Conservation (phyloP, 2,888 invertebrate genomes). For the Leucophenga montana region DNA sequence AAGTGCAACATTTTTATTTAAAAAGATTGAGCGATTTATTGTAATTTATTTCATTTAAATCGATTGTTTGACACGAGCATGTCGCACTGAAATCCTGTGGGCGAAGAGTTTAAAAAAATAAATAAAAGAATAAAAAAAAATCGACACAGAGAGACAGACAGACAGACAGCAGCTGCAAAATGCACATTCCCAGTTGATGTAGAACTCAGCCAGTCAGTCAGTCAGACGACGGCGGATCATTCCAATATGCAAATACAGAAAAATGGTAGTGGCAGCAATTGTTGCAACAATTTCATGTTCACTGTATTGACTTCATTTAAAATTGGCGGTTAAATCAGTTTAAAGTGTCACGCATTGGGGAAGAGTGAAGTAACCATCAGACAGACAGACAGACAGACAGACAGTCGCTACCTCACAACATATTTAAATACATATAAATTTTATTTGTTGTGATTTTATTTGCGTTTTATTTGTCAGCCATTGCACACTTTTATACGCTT, state of each 20-base stretch:
- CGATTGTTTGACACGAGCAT: slow-evolving; percentile 58
- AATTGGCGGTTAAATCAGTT: slow-evolving; percentile 68
- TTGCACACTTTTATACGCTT: slow-evolving; percentile 63
- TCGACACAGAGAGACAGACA: background rate
- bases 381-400: slow-evolving; percentile 19
- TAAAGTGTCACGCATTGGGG: slow-evolving; percentile 63
- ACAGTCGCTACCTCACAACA: too few relatives aligned
- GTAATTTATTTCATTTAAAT: slow-evolving; percentile 68
- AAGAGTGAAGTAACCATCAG: slow-evolving; percentile 46
- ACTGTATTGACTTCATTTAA: slow-evolving; percentile 65
- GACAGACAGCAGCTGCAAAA: background rate
- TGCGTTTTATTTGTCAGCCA: slow-evolving; percentile 41
- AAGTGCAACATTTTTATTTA: slow-evolving; percentile 62
- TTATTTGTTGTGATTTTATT: slow-evolving; percentile 65
- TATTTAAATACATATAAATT: background rate
- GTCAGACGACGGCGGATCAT: too few relatives aligned
- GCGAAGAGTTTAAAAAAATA: slow-evolving; percentile 22
- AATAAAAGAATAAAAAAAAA: background rate
- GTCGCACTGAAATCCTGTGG: slow-evolving; percentile 29
- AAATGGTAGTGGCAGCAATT: slow-evolving; percentile 36
- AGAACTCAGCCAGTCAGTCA: too few relatives aligned
- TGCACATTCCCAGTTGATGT: too few relatives aligned
- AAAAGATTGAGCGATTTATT: slow-evolving; percentile 65
- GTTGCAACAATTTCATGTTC: slow-evolving; percentile 35
- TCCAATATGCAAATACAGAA: slow-evolving; percentile 37